Evolutionary conservation across 2,888 invertebrate genomes (phyloP).

Genomic region (Hirtodrosophila duncani): DNA sequence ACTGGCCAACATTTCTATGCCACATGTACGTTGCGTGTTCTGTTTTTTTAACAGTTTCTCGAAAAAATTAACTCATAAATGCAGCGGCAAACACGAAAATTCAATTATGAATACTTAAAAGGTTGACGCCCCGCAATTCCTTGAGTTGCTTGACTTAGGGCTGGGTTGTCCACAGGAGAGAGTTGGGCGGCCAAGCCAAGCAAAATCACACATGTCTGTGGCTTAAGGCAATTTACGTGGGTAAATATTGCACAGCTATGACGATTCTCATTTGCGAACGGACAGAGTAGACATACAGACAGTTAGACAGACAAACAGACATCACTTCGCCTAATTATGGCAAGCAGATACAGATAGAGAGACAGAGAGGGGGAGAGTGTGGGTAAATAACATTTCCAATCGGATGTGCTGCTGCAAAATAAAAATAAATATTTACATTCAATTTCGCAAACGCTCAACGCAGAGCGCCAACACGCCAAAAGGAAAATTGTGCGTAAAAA

Average conservation of each 20-base stretch:
- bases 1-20: slow-evolving; percentile 25
- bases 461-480: slow-evolving; percentile 41
- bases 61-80: slow-evolving; percentile 40
- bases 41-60: slow-evolving; percentile 26
- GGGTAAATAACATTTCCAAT: slow-evolving; percentile 56
- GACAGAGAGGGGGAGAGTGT: slow-evolving; percentile 28
- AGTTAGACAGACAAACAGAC: slow-evolving; percentile 36
- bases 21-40: slow-evolving; percentile 50
- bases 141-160: not conserved
- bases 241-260: slow-evolving; percentile 66
- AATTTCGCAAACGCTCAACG: slow-evolving; percentile 58
- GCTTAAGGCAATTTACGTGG: slow-evolving; percentile 64
- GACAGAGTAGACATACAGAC: slow-evolving; percentile 22
- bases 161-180: not conserved
- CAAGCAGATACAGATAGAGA: too few species aligned
- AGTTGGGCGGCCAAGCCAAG: slow-evolving; percentile 40
- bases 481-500: slow-evolving; percentile 73
- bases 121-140: slow-evolving; percentile 58
- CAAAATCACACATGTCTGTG: too few species aligned
- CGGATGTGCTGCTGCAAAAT: slow-evolving; percentile 51
- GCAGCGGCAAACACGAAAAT: slow-evolving; percentile 65
- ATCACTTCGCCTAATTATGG: slow-evolving; percentile 66
- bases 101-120: slow-evolving; percentile 67
- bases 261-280: slow-evolving; percentile 55
- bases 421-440: slow-evolving; percentile 73